These are phyloP conservation scores for Zosterops lateralis DNA, from an alignment of 2,113 vertebrate species.

Conservation along the genomic window DNA sequence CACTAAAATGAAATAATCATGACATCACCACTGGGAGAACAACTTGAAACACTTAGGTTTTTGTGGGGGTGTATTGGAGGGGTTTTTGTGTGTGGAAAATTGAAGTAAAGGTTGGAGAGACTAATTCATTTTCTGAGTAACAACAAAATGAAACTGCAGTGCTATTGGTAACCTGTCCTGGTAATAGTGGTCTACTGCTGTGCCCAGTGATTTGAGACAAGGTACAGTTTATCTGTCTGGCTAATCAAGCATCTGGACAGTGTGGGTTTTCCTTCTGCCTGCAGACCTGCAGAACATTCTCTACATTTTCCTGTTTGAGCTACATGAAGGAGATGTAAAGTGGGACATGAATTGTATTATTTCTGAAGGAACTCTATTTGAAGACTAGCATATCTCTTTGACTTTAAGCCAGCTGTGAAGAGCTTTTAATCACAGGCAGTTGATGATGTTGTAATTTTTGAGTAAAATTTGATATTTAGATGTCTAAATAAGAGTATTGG, in stretches of 20 bases:
- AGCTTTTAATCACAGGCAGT: background rate
- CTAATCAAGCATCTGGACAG: background rate
- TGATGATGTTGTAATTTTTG: background rate
- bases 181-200: background rate
- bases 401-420: background rate
- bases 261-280: background rate
- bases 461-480: background rate
- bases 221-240: background rate
- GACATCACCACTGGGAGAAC: background rate
- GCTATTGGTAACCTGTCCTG: background rate
- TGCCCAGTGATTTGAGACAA: background rate
- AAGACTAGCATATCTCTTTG: background rate
- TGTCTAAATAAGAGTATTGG: background rate
- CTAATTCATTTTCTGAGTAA: background rate
- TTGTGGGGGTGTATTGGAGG: background rate
- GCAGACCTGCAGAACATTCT: background rate
- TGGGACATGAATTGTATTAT: background rate
- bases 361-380: background rate
- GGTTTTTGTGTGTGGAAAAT: background rate
- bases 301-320: background rate
- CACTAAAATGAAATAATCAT: background rate
- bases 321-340: background rate
- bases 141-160: rapidly evolving
- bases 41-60: background rate
- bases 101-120: background rate